Evolutionary conservation across 2,113 vertebrate species (phyloP).

Genomic region (Melanerpes formicivorus): DNA sequence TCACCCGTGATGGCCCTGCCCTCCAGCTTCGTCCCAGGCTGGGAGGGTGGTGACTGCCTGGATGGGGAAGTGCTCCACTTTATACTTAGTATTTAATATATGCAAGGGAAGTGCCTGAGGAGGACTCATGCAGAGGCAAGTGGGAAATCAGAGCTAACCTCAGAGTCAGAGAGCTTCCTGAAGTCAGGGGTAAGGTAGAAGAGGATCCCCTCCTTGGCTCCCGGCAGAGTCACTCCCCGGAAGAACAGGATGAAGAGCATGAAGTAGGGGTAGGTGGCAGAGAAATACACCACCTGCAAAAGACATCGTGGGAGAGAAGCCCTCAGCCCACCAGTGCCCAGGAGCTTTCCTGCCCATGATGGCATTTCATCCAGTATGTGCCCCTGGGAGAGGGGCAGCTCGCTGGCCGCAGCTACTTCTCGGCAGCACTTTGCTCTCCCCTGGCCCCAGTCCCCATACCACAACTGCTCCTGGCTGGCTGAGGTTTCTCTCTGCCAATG

Average conservation of each 20-base stretch:
- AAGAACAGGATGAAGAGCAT: slow-evolving; percentile 92
- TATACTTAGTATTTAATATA: neutral
- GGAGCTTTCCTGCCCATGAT: neutral
- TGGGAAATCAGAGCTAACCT: slow-evolving; percentile 65
- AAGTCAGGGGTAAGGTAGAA: slow-evolving; percentile 93
- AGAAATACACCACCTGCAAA: slow-evolving; percentile 91
- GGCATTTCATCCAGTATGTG: fast-evolving
- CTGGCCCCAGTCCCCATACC: neutral
- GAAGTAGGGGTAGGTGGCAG: slow-evolving; percentile 91
- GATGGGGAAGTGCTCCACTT: neutral
- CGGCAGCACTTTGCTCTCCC: neutral
- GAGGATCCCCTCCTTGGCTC: slow-evolving; percentile 87
- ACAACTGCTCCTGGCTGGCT: neutral
- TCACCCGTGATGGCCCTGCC: neutral
- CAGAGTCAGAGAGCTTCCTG: slow-evolving; percentile 83
- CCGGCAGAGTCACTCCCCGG: slow-evolving; percentile 87
- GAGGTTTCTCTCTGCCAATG: neutral
- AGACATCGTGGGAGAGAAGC: neutral
- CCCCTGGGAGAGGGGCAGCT: fast-evolving
- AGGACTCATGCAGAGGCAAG: neutral
- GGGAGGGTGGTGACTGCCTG: neutral
- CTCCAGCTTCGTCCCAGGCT: neutral
- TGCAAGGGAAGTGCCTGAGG: neutral
- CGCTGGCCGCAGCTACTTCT: neutral
- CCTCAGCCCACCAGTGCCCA: neutral